Percentiles rank a stretch among this genome's conserved stretches.
Conservation (phyloP, 2,113 vertebrate species). For the Crocuta crocuta region DNA sequence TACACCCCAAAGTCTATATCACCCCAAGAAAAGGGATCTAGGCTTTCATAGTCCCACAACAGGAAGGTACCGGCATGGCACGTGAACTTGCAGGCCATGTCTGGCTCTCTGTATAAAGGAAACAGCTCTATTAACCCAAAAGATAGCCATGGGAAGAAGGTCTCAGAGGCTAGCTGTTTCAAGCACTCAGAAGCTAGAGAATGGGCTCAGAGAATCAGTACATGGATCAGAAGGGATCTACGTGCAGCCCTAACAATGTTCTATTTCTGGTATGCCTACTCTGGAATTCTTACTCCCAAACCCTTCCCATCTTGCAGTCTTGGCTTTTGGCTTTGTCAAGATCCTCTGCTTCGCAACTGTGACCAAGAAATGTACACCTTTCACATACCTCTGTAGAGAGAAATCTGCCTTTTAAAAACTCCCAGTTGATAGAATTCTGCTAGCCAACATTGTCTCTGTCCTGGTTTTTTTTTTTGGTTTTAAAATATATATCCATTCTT, state of each 20-base stretch:
- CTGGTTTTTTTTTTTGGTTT: neutral
- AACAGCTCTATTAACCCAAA: neutral
- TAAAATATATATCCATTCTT: neutral
- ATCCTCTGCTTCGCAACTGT: neutral
- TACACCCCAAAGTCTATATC: neutral
- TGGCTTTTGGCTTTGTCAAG: conserved; percentile 19
- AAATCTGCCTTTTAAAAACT: conserved; percentile 29
- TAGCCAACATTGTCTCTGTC: neutral
- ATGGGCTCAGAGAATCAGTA: neutral
- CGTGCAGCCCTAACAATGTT: neutral
- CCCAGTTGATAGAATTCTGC: neutral
- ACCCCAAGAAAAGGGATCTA: neutral
- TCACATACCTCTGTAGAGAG: neutral
- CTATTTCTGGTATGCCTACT: neutral
- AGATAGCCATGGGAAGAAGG: neutral
- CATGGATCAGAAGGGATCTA: neutral
- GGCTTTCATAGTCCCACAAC: neutral
- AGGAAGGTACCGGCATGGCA: neutral
- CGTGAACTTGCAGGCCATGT: neutral
- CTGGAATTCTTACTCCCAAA: neutral
- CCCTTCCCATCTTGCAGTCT: neutral
- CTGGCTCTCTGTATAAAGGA: neutral
- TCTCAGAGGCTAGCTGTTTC: neutral
- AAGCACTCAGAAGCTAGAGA: neutral
- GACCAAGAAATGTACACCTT: conserved; percentile 5